Percentiles rank a stretch among this genome's conserved stretches.
Evolutionary conservation across 2,797 vertebrate genomes (phyloP).

Genomic region (Phrynocephalus guinanensis): DNA sequence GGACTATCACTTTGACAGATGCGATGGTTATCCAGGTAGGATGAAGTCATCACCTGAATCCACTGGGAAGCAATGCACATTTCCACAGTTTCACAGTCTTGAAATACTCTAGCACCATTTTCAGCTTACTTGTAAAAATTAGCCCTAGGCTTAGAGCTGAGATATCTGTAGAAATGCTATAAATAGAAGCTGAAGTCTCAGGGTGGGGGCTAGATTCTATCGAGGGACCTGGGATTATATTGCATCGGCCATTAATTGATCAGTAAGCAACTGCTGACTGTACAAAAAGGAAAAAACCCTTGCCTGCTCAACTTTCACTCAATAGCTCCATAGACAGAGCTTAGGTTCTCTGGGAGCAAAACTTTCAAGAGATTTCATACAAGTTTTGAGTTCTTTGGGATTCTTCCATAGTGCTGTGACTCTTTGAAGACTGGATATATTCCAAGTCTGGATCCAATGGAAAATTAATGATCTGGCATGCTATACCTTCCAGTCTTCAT

Average conservation of each 20-base stretch:
- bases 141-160: too few species aligned
- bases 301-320: constrained; percentile 42
- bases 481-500: constrained; percentile 38
- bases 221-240: constrained; percentile 9
- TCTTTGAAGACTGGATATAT: background rate
- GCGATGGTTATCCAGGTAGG: too few species aligned
- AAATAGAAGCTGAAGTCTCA: background rate
- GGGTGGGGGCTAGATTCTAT: background rate
- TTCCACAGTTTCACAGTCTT: too few species aligned
- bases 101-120: too few species aligned
- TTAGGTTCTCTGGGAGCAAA: background rate
- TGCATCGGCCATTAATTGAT: constrained; percentile 28
- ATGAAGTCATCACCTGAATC: too few species aligned
- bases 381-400: background rate
- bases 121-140: too few species aligned
- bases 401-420: background rate
- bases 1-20: too few species aligned
- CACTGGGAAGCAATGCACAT: too few species aligned
- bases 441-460: background rate
- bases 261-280: background rate
- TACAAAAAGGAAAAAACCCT: constrained; percentile 16
- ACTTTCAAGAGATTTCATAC: background rate
- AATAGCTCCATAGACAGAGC: background rate
- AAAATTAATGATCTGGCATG: background rate
- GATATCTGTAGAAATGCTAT: too few species aligned